Evolutionary conservation across 1,140 invertebrate species (phyloP).

Genomic region (Homarus americanus): DNA sequence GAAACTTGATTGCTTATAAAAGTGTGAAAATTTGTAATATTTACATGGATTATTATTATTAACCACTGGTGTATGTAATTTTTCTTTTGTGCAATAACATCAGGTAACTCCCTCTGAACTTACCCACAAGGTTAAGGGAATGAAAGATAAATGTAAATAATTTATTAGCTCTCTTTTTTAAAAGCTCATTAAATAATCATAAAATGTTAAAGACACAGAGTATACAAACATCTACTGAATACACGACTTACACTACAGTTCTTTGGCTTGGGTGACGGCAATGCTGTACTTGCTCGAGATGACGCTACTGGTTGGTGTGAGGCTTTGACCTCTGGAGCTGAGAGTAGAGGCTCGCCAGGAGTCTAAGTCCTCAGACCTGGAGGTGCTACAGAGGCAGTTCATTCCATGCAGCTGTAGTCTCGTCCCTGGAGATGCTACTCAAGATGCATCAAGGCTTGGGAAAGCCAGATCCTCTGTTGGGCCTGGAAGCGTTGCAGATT

Average conservation of each 20-base stretch:
- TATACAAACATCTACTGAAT: conserved; percentile 51
- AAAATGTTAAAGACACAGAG: conserved; percentile 36
- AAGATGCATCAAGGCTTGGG: no score
- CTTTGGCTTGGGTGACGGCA: conserved; percentile 52
- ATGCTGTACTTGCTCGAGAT: not conserved
- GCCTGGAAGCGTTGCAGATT: not conserved
- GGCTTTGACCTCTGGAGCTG: not conserved
- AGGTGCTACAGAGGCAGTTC: no score
- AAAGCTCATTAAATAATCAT: conserved; percentile 26
- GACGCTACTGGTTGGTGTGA: not conserved
- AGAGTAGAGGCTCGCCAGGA: not conserved
- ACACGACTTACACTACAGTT: conserved; percentile 18
- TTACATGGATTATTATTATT: no score
- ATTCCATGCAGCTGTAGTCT: no score
- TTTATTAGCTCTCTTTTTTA: conserved; percentile 37
- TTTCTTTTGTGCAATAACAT: no score
- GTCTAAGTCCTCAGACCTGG: not conserved
- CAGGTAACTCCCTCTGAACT: no score
- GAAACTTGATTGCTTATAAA: no score
- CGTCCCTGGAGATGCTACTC: no score
- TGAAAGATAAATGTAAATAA: conserved; percentile 30
- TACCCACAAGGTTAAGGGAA: not conserved
- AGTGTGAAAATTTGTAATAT: no score
- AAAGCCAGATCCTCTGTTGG: not conserved
- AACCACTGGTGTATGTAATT: no score